These are phyloP conservation scores for Xestia c-nigrum DNA, from an alignment of 2,888 invertebrate species.

Conservation along the genomic window DNA sequence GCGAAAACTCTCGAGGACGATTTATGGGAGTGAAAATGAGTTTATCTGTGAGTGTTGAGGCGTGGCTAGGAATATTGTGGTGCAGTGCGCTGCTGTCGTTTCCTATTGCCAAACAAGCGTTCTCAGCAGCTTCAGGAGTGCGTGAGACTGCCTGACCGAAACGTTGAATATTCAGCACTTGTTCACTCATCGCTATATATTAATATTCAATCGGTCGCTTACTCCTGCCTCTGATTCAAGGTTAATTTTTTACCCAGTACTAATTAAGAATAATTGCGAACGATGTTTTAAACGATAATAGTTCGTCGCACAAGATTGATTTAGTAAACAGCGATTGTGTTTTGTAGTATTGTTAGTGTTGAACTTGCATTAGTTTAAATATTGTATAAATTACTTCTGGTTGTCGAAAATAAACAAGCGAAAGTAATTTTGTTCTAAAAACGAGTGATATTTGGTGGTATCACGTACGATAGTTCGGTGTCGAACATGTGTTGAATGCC, in stretches of 20 bases:
- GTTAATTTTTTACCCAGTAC: constrained; percentile 80
- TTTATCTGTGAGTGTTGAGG: constrained; percentile 15
- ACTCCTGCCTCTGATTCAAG: constrained; percentile 83
- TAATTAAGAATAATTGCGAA: constrained; percentile 79
- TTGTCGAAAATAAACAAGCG: not conserved
- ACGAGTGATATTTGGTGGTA: constrained; percentile 39
- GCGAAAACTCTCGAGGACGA: constrained; percentile 17
- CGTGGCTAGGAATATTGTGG: constrained; percentile 5
- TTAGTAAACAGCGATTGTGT: constrained; percentile 49
- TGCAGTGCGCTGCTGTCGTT: constrained; percentile 41
- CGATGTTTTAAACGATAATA: constrained; percentile 65
- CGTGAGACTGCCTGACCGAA: constrained; percentile 83
- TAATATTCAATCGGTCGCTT: constrained; percentile 86
- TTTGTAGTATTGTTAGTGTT: constrained; percentile 17
- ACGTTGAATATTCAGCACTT: constrained; percentile 86
- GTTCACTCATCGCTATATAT: constrained; percentile 81
- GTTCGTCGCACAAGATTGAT: constrained; percentile 61
- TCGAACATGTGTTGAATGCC: constrained; percentile 42
- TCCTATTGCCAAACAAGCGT: constrained; percentile 63
- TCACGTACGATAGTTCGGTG: constrained; percentile 43
- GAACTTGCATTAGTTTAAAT: constrained; percentile 11
- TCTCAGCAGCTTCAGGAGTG: constrained; percentile 65
- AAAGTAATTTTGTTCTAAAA: constrained; percentile 8
- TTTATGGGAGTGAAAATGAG: constrained; percentile 6
- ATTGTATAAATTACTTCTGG: not conserved